These are phyloP conservation scores for Eustalomyia histrio DNA, from an alignment of 2,888 invertebrate genomes.

Conservation along the genomic window DNA sequence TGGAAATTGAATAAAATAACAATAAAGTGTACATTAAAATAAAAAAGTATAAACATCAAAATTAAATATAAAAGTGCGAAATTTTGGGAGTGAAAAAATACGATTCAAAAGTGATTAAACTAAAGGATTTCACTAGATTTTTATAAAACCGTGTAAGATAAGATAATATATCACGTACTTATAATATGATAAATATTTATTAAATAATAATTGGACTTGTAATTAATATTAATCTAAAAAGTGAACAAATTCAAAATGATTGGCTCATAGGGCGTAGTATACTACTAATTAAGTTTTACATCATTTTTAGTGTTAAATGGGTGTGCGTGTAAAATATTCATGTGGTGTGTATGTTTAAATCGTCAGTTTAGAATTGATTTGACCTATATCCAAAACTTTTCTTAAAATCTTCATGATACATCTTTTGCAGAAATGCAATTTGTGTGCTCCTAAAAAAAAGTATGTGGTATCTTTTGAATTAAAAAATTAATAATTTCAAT, in stretches of 20 bases:
- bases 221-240: slow-evolving; percentile 12
- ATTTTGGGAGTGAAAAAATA: slow-evolving; percentile 18
- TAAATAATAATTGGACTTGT: not conserved
- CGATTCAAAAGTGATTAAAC: slow-evolving; percentile 14
- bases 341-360: no score
- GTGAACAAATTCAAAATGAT: slow-evolving; percentile 6
- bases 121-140: not conserved
- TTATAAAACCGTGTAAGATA: no score
- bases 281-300: slow-evolving; percentile 27
- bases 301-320: not conserved
- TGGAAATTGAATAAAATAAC: slow-evolving; percentile 12
- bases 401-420: no score
- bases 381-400: no score
- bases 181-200: not conserved
- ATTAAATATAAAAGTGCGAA: slow-evolving; percentile 3
- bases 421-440: no score
- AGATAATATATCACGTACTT: no score
- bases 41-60: slow-evolving; percentile 15
- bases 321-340: no score
- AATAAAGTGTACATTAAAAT: slow-evolving; percentile 21
- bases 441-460: no score
- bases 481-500: no score
- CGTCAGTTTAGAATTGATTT: no score
- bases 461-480: no score
- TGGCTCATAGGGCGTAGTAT: slow-evolving; percentile 53